phyloP scores from a whole-genome alignment of 2,888 invertebrate genomes.

The Pycnomerus fuliginosus region DNA sequence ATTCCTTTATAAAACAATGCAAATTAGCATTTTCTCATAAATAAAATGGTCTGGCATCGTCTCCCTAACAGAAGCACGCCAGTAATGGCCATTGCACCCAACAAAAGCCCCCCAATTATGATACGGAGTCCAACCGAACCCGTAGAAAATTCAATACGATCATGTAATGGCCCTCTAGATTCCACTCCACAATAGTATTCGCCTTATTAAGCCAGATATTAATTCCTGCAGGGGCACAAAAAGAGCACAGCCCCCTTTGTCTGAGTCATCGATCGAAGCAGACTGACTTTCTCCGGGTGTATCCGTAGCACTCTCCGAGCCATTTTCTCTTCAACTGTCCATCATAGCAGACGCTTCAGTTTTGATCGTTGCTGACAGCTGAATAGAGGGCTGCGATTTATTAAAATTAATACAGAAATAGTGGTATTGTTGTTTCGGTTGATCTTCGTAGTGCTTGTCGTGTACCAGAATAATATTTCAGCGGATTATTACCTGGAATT shows the following conservation, averaged over 20 bases:
- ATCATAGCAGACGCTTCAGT: conserved; percentile 34
- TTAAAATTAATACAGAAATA: conserved; percentile 28
- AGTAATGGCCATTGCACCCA: too few species aligned
- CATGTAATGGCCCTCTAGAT: not conserved
- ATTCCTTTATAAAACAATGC: not conserved
- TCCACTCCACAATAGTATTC: conserved; percentile 4
- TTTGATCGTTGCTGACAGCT: conserved; percentile 33
- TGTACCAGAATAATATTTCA: conserved; percentile 29
- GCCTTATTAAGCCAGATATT: conserved; percentile 10
- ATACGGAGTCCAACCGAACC: too few species aligned
- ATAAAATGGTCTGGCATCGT: too few species aligned
- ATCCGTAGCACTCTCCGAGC: conserved; percentile 30
- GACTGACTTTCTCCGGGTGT: conserved; percentile 28
- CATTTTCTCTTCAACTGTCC: conserved; percentile 41
- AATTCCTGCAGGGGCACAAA: conserved; percentile 9
- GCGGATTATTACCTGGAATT: conserved; percentile 4
- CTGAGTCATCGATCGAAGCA: conserved; percentile 39
- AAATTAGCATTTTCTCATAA: too few species aligned
- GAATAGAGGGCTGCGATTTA: conserved; percentile 32
- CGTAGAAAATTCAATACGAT: too few species aligned
- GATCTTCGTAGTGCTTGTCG: not conserved
- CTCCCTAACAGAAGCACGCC: too few species aligned
- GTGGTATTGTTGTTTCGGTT: conserved; percentile 11
- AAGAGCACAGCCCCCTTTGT: conserved; percentile 27
- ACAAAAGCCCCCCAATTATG: conserved; percentile 4